Conservation (phyloP, 2,888 invertebrate genomes). For the Venustoraphidia nigricollis region DNA sequence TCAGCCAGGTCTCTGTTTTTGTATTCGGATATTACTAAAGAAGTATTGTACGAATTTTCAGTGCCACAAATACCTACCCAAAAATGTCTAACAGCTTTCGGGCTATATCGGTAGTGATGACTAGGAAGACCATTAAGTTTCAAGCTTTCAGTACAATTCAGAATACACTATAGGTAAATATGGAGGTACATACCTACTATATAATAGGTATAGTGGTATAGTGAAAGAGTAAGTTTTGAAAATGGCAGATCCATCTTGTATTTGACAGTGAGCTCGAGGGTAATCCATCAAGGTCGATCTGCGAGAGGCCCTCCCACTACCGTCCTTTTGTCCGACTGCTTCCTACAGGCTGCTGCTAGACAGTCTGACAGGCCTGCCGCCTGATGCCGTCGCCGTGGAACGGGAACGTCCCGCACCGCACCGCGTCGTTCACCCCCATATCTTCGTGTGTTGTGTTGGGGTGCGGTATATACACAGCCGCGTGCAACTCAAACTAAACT, state of each 20-base stretch:
- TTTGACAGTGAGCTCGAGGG: slow-evolving; percentile 30
- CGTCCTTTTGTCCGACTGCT: slow-evolving; percentile 1
- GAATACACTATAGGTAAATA: neutral
- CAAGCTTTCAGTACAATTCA: neutral
- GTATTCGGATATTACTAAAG: too few species aligned
- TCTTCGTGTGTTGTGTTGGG: too few species aligned
- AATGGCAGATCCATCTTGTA: slow-evolving; percentile 33
- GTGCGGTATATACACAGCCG: too few species aligned
- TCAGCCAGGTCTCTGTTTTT: too few species aligned
- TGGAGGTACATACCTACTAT: too few species aligned
- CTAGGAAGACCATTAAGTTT: too few species aligned
- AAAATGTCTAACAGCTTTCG: too few species aligned
- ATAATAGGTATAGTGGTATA: neutral
- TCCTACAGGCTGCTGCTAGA: neutral
- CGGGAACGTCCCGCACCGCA: slow-evolving; percentile 11
- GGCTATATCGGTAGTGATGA: too few species aligned
- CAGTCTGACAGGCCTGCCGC: too few species aligned
- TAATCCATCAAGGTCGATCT: slow-evolving; percentile 26
- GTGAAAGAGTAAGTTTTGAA: slow-evolving; percentile 27
- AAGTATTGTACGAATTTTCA: too few species aligned
- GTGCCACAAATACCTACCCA: too few species aligned
- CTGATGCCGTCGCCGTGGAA: slow-evolving; percentile 15
- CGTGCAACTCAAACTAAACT: too few species aligned
- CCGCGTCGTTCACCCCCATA: slow-evolving; percentile 15
- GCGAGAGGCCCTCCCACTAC: neutral